Base-by-base conservation (phyloP, 30 jellyfish, hydroid and myxozoan genomes). In the Pelagia noctiluca region DNA sequence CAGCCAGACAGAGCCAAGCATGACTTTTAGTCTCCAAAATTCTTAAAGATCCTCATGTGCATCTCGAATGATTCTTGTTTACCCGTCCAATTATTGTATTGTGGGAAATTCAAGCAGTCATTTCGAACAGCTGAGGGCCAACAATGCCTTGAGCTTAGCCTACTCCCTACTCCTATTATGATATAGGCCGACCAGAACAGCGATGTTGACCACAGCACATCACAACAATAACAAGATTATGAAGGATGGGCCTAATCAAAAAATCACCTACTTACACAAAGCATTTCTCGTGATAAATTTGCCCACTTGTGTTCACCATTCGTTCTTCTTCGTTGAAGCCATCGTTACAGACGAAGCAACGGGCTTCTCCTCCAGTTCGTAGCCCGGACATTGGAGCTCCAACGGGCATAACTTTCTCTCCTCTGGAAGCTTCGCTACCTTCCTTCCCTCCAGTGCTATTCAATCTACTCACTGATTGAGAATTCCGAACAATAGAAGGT, bases 221-320 rank as follows among this genome's bases (percentile, higher is more conserved):
- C 61, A 23, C 24, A 26, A 16, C 57, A 42, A 42, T 8, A 42
- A 42, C n/a, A 28, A 28, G 75, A 5, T 4, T 29, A 16, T n/a
- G 19, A 26, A 31, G 23, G 0, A 38, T 7, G 33, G 48, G 31
- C 8, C 18, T 60, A 28, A 10, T 22, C 21, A 7, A 30, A 68
- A 65, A 8, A 32, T 38, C 10, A 71, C 97, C 78, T 76, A 71
- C 97, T 84, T 76, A 90, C 97, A 90, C 97, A 85, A 90, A 90
- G 80, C 97, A 90, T 64, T 68, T 84, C 50, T 90, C 97, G 62
- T 90, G 97, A 53, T 83, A 90, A 50, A 90, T 71, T 42, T 80
- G 93, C 19, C 97, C 97, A 71, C 88, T 85, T 31, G 97, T 81
- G 53, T 83, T 90, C 49, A 90, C 96, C 96, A 90, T 90, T 28